Evolutionary conservation across 2,888 invertebrate genomes (phyloP), one percentile per base, ranked within the genome.

Genomic region (Saturnia japonica): DNA sequence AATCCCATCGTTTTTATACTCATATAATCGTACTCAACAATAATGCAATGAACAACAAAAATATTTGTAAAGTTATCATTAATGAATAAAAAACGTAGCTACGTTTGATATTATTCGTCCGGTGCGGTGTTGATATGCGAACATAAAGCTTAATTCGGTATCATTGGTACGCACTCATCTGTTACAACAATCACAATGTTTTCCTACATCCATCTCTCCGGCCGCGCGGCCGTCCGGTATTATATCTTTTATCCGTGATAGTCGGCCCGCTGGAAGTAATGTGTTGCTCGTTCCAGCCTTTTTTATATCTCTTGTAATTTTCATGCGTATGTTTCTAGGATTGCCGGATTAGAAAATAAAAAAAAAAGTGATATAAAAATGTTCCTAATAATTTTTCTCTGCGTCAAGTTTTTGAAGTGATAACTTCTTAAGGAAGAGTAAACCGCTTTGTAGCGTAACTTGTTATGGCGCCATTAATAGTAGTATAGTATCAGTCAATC

Each of bases 261-360:
- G 86, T 77, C 81, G 80, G 78, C 80, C 79, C 82, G 80, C 83
- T 85, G 83, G 84, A 86, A 86, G 81, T 89, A 88, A 88, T 88
- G 80, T 80, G 81, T 80, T 80, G 81, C 82, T 83, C 82, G 85
- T 85, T 82, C 78, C 77, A 40, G 34, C 75, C 80, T 82, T 82
- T 80, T 78, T 57, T 57, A 57, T 74, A 75, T 78, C 81, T 77
- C 81, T 76, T 73, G 79, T 80, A 83, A 84, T 80, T 81, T 82
- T 84, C 79, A 81, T 83, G 82, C 80, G 77, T 75, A 79, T 22
- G 54, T 42, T 16, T 14, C 25, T 62, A 69, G 71, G 64, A 68
- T 66, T 71, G 68, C 54, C 60, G n/a, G 64, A 40, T 64, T 64
- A 1, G 0, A n/a, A 64, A 64, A 64, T 6, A 11, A 12, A 2